These are phyloP conservation scores for Lepisosteus osseus DNA, from an alignment of 2,113 vertebrate genomes.

Conservation along the genomic window DNA sequence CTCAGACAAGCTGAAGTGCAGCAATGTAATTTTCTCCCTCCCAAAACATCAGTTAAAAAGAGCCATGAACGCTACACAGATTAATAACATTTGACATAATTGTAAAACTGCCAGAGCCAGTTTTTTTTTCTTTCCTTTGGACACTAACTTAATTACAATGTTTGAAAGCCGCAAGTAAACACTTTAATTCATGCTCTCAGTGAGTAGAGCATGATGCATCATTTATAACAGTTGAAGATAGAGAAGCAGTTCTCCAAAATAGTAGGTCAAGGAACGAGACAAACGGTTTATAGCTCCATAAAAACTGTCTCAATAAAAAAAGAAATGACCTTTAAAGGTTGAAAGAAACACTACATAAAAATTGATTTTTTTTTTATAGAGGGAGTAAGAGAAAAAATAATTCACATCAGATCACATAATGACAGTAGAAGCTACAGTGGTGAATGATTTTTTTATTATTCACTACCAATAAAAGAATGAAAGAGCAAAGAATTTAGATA, in stretches of 20 bases:
- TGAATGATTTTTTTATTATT: too few species aligned
- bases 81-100: too few species aligned
- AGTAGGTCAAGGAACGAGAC: slow-evolving; percentile 27
- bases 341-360: slow-evolving; percentile 13
- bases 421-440: too few species aligned
- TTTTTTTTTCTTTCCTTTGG: neutral
- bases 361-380: too few species aligned
- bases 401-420: too few species aligned
- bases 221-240: slow-evolving; percentile 20
- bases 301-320: slow-evolving; percentile 44
- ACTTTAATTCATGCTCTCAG: neutral
- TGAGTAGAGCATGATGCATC: neutral
- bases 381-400: slow-evolving; percentile 14
- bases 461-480: neutral
- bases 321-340: slow-evolving; percentile 46
- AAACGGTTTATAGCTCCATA: slow-evolving; percentile 52
- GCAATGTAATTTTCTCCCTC: too few species aligned
- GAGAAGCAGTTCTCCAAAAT: slow-evolving; percentile 11
- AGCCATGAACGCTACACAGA: too few species aligned
- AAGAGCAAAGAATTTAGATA: neutral
- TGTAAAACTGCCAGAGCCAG: too few species aligned
- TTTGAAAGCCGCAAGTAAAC: neutral
- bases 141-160: neutral
- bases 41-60: too few species aligned
- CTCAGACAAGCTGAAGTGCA: too few species aligned